Conservation (phyloP, 2,113 vertebrate genomes). For the Malurus melanocephalus region DNA sequence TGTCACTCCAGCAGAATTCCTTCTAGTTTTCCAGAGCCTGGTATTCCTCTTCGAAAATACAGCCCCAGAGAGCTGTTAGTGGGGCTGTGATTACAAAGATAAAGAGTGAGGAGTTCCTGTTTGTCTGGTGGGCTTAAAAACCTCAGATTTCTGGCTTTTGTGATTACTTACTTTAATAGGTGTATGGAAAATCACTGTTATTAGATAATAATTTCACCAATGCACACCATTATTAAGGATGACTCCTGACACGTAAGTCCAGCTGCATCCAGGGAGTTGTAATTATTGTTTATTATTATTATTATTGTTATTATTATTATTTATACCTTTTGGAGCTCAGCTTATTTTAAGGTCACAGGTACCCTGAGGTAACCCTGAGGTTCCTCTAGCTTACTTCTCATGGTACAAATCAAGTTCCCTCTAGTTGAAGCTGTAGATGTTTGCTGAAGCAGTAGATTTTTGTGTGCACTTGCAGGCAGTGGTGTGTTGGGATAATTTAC, state of each 20-base stretch:
- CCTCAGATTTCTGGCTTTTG: neutral
- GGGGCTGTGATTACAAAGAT: neutral
- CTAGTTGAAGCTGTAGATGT: neutral
- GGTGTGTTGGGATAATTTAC: neutral
- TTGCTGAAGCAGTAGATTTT: neutral
- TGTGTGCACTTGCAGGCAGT: neutral
- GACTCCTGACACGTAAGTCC: conserved; percentile 12
- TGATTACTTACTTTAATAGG: neutral
- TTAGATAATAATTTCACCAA: conserved; percentile 14
- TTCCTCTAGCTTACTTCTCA: neutral
- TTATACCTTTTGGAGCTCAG: neutral
- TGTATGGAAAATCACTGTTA: neutral
- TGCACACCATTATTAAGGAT: conserved; percentile 14
- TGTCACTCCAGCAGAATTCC: neutral
- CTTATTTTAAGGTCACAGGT: conserved; percentile 17
- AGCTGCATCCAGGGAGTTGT: neutral
- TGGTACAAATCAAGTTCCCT: neutral
- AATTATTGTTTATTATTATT: neutral
- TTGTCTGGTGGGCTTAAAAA: conserved; percentile 16
- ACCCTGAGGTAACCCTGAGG: neutral
- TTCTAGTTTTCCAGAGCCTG: neutral
- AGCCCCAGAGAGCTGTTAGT: neutral
- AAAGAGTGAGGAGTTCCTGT: neutral
- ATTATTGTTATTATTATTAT: neutral
- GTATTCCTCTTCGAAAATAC: neutral